Conservation (phyloP, 2,113 vertebrate species). For the Petaurus breviceps region DNA sequence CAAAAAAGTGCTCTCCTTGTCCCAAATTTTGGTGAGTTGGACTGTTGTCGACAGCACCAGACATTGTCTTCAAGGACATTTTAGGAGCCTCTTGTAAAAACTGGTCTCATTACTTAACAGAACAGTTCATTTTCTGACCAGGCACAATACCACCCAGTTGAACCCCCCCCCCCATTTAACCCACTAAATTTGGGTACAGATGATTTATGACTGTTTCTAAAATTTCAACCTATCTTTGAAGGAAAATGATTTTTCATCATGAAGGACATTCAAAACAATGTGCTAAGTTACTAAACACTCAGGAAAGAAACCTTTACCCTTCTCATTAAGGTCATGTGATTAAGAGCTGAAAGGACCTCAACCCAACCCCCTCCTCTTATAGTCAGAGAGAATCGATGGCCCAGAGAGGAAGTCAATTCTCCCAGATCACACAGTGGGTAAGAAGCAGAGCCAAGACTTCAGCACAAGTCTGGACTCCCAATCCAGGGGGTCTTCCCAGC, state of each 20-base stretch:
- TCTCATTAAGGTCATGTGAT: background rate
- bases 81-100: background rate
- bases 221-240: background rate
- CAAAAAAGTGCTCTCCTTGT: background rate
- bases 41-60: background rate
- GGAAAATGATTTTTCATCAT: background rate
- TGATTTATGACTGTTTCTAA: too few species aligned
- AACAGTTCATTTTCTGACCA: background rate
- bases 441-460: background rate
- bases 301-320: background rate
- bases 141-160: background rate
- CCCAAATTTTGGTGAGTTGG: background rate
- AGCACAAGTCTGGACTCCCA: background rate
- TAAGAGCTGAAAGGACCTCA: background rate
- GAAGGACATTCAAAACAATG: background rate
- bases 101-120: background rate
- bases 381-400: background rate
- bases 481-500: background rate
- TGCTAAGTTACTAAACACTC: background rate
- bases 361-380: background rate
- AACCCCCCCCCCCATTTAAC: background rate
- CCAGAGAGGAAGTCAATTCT: background rate
- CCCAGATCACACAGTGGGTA: background rate
- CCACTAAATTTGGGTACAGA: background rate
- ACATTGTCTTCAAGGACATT: background rate